Evolutionary conservation across 2,113 vertebrate species (phyloP), one percentile per base, ranked within the genome.

Genomic region (Stomatorhinus ivindoensis): DNA sequence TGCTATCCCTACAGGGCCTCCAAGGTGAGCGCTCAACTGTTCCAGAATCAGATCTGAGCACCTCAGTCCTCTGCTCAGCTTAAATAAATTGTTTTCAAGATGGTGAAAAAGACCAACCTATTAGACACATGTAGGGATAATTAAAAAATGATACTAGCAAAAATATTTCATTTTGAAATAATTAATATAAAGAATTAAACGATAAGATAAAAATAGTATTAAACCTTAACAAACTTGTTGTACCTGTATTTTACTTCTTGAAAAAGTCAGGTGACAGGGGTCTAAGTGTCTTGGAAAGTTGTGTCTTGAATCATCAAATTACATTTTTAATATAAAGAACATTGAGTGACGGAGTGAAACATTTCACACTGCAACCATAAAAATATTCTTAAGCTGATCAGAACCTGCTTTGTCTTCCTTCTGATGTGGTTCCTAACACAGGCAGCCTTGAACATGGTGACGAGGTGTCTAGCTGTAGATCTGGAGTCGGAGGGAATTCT

Each of bases 381-480:
- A 65, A 65, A 27, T 2, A 3, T 65, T 65, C 24, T 69, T 65
- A 69, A 69, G 27, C 61, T 65, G 58, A 65, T 27, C n/a, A 11
- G 58, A 65, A 27, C 58, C 58, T 31, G 27, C 9, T 69, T 31
- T 31, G 1, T 31, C 61, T 69, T 10, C 4, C 3, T 69, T 69
- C n/a, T 69, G n/a, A 4, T 69, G n/a, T 69, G 61, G 61, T 31
- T 65, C 61, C 61, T 65, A 11, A 11, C n/a, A 31, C 61, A 96
- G 95, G 94, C 94, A 1, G 95, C 95, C 0, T 92, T 96, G 87
- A 96, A 96, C 91, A 96, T 96, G 94, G 92, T 95, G 90, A 95
- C 95, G 9, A 91, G 95, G 83, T 96, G 95, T 84, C 93, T 96
- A 0, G 94, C 95, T 21, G 90, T 88, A 0, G 95, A 96, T 85